Conservation (phyloP, 1,140 invertebrate species). For the Brachystomella parvula region DNA sequence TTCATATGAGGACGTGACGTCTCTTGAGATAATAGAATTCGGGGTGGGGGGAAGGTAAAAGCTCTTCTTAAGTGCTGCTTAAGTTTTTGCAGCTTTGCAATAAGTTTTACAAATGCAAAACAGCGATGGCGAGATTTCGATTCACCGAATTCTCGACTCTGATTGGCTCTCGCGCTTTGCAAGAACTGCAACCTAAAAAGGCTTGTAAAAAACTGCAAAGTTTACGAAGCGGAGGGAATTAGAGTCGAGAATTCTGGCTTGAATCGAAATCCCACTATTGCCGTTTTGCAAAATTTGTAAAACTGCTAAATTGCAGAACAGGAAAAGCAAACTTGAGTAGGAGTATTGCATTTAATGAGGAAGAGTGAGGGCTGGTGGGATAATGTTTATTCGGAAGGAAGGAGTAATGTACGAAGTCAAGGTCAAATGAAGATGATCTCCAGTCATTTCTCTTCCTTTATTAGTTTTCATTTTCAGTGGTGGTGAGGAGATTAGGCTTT, state of each 20-base stretch:
- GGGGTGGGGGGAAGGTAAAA: neutral
- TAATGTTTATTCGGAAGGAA: neutral
- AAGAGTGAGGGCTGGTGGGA: neutral
- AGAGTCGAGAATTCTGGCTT: neutral
- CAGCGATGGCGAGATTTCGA: no score
- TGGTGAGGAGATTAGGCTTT: no score
- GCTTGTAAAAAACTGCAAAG: neutral
- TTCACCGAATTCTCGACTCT: no score
- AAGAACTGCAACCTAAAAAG: neutral
- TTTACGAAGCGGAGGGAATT: neutral
- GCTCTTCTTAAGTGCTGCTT: neutral
- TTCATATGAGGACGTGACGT: no score
- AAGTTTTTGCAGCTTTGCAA: no score
- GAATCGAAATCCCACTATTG: neutral
- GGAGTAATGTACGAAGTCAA: slow-evolving; percentile 31
- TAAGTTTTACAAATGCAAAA: no score
- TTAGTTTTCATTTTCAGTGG: neutral
- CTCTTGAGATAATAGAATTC: neutral
- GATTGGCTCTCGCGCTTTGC: no score
- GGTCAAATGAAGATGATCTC: slow-evolving; percentile 8
- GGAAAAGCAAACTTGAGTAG: neutral
- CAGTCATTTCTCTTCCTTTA: neutral
- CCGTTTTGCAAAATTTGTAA: no score
- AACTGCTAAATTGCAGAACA: neutral
- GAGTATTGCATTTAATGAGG: neutral